Percentiles rank a stretch among this genome's conserved stretches.
Conservation (phyloP, 1,140 invertebrate genomes). For the Drosophila ambigua region DNA sequence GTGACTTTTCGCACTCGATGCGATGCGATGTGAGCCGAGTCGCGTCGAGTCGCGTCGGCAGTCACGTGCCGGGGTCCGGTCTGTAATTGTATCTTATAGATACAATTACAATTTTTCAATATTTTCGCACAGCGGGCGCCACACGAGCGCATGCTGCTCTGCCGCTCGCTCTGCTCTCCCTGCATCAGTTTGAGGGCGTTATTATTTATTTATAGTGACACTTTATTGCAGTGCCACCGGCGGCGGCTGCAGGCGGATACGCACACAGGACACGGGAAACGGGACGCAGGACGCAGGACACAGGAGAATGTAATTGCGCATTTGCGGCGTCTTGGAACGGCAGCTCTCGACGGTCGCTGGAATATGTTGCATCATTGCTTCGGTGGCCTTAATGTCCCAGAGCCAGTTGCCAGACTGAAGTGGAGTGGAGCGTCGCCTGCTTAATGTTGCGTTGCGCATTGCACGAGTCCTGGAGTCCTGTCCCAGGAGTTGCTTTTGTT, state of each 20-base stretch:
- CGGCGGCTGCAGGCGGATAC: constrained; percentile 62
- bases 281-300: constrained; percentile 44
- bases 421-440: constrained; percentile 67
- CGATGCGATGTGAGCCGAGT: constrained; percentile 23
- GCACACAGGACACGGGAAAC: constrained; percentile 3
- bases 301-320: constrained; percentile 74
- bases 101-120: constrained; percentile 83
- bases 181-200: constrained; percentile 71
- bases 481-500: constrained; percentile 53
- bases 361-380: constrained; percentile 80
- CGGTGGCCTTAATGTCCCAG: constrained; percentile 72
- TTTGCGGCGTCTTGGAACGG: constrained; percentile 70
- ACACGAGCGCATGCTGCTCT: constrained; percentile 14
- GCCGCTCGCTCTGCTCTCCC: background rate
- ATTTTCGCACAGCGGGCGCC: constrained; percentile 72
- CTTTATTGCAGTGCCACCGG: constrained; percentile 69
- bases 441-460: constrained; percentile 80
- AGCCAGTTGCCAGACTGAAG: constrained; percentile 33
- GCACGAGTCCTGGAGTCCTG: constrained; percentile 56
- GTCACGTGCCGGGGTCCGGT: constrained; percentile 67
- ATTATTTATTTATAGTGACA: constrained; percentile 83
- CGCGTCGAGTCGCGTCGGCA: constrained; percentile 12
- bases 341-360: constrained; percentile 48
- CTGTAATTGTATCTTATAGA: constrained; percentile 81
- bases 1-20: constrained; percentile 69